A percentile compares a stretch with the other conserved stretches of the same genome.
Conservation (phyloP, 2,797 vertebrate species). For the Cossypha caffra region DNA sequence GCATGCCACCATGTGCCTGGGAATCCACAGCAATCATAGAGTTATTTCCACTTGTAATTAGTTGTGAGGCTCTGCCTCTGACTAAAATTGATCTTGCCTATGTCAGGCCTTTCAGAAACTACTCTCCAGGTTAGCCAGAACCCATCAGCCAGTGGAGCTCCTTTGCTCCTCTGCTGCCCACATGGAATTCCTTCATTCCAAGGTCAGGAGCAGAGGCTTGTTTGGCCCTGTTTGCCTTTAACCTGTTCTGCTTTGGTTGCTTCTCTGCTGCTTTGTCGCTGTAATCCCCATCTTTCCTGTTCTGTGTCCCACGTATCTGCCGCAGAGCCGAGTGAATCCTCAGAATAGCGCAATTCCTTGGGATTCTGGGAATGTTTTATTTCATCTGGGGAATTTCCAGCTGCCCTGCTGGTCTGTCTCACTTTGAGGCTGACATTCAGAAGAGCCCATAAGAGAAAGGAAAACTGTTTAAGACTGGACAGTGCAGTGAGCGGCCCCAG, state of each 20-base stretch:
- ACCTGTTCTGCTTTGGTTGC: neutral
- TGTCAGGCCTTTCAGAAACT: neutral
- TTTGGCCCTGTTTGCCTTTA: neutral
- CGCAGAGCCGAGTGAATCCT: accelerated
- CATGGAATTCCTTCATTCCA: accelerated
- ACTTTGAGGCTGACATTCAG: neutral
- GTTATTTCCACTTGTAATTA: neutral
- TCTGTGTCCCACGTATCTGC: neutral
- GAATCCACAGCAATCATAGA: neutral
- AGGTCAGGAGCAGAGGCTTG: accelerated
- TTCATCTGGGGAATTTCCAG: neutral
- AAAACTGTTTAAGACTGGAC: neutral
- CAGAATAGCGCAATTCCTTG: neutral
- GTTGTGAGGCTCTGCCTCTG: neutral
- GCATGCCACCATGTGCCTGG: neutral
- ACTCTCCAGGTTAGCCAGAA: neutral
- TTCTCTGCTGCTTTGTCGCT: neutral
- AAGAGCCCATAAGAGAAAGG: neutral
- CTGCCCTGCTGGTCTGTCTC: neutral
- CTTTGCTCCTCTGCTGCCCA: neutral
- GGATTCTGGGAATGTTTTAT: neutral
- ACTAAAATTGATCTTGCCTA: neutral
- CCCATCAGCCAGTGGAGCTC: neutral
- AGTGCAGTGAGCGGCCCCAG: neutral
- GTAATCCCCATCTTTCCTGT: neutral